Conservation (phyloP, 2,797 vertebrate species). For the Squalus acanthias region DNA sequence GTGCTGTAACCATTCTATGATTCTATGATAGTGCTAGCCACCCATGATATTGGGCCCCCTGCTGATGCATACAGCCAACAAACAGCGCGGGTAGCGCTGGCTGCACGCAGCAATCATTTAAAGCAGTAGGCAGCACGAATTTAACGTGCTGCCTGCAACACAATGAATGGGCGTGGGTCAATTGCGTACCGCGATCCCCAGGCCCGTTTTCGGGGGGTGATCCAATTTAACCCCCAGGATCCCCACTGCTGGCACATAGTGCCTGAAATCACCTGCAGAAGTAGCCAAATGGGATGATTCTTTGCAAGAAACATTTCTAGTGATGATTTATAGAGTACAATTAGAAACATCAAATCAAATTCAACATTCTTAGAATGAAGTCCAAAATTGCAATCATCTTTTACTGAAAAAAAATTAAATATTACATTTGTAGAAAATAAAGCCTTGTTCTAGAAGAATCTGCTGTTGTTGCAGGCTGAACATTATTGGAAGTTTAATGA, state of each 20-base stretch:
- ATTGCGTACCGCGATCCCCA: not conserved
- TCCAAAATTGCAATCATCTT: not conserved
- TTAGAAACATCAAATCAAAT: not conserved
- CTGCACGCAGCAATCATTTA: not conserved
- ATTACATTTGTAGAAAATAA: not conserved
- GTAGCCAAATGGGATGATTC: not conserved
- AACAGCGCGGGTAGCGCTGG: not conserved
- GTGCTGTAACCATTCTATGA: no score
- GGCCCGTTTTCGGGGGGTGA: not conserved
- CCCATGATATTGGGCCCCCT: not conserved
- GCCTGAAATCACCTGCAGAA: not conserved
- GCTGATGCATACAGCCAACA: not conserved
- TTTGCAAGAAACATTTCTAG: not conserved
- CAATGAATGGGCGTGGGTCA: not conserved
- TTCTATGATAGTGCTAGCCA: not conserved
- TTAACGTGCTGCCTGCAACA: not conserved
- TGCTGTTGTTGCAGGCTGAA: not conserved
- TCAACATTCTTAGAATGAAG: not conserved
- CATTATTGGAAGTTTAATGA: not conserved
- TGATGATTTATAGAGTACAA: not conserved
- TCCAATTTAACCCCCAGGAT: not conserved
- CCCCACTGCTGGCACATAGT: not conserved
- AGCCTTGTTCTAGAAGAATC: not conserved
- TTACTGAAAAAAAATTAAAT: not conserved
- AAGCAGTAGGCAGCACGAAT: no score